Conservation (phyloP, 1,140 invertebrate genomes). For the Bombus vancouverensis region DNA sequence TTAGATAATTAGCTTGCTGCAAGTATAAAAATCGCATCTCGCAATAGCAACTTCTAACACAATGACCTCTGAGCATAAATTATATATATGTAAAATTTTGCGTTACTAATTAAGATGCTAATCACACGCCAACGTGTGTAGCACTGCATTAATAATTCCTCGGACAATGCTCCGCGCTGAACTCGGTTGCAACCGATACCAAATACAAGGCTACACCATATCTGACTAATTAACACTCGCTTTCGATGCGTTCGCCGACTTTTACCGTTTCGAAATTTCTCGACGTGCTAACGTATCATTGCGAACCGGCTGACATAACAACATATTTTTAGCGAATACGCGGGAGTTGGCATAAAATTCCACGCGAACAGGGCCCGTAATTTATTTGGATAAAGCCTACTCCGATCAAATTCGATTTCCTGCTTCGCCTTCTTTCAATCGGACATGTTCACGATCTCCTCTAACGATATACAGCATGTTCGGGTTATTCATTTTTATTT, state of each 20-base stretch:
- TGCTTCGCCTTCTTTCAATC: background rate
- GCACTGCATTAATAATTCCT: background rate
- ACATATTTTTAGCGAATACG: background rate
- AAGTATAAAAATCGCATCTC: no score
- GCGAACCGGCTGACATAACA: background rate
- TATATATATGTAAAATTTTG: background rate
- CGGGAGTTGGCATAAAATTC: background rate
- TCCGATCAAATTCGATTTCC: background rate
- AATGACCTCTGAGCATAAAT: background rate
- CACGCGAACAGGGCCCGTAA: background rate
- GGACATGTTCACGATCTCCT: background rate
- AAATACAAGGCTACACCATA: background rate
- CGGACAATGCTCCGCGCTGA: background rate
- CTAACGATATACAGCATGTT: no score
- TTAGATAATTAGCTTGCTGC: background rate
- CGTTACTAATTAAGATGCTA: background rate
- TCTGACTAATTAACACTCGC: background rate
- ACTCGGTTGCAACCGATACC: background rate
- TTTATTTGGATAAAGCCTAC: background rate
- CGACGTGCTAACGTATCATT: background rate
- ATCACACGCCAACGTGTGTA: background rate
- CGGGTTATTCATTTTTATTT: background rate
- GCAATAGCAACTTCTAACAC: background rate
- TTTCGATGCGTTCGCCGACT: background rate
- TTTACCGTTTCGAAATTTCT: background rate